Conservation (phyloP, 1,140 invertebrate genomes). For the Homarus americanus region DNA sequence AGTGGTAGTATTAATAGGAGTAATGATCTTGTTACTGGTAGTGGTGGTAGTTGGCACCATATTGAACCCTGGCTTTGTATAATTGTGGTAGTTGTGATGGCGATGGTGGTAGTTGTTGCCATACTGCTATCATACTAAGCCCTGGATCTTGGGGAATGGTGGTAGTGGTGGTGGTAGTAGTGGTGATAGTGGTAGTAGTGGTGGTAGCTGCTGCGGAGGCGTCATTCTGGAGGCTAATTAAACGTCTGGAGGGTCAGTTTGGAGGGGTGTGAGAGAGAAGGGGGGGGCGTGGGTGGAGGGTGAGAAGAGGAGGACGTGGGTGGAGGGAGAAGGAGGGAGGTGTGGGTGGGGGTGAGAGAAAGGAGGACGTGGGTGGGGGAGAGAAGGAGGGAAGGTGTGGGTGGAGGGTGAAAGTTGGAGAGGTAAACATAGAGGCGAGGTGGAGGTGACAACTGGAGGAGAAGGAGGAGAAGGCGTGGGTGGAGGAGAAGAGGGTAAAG, state of each 20-base stretch:
- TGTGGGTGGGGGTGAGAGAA: not conserved
- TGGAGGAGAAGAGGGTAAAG: not conserved
- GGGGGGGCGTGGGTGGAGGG: not conserved
- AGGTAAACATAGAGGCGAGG: too few species aligned
- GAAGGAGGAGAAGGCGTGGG: not conserved
- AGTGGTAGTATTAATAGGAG: too few species aligned
- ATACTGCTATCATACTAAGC: too few species aligned
- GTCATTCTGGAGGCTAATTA: constrained; percentile 45
- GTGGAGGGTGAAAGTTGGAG: not conserved
- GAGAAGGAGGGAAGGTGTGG: not conserved
- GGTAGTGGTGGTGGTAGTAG: not conserved
- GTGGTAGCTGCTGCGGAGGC: not conserved
- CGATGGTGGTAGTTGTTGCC: too few species aligned
- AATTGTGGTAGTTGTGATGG: too few species aligned
- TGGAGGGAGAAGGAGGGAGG: not conserved
- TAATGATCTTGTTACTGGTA: too few species aligned
- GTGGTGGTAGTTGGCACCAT: too few species aligned
- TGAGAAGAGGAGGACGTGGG: not conserved
- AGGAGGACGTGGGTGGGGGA: not conserved
- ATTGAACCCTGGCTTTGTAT: too few species aligned
- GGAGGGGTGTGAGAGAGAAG: not conserved
- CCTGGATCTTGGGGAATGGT: not conserved
- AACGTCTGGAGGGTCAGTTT: constrained; percentile 13
- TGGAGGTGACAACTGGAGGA: too few species aligned
- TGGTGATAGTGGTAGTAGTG: not conserved